These are phyloP conservation scores for Drosophila prosaltans DNA, from an alignment of 1,140 invertebrate species.

Conservation along the genomic window DNA sequence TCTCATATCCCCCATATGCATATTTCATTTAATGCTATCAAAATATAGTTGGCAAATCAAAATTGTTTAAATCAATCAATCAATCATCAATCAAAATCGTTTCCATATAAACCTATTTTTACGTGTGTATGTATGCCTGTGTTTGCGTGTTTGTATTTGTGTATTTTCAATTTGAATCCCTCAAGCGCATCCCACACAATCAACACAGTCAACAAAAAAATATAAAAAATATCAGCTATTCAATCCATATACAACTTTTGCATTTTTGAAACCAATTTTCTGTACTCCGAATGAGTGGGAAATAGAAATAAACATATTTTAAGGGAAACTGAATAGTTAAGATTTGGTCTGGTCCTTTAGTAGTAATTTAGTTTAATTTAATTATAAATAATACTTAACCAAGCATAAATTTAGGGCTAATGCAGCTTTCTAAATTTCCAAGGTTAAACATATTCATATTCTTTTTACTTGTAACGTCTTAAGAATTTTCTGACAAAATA, in stretches of 20 bases:
- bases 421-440: too few relatives aligned
- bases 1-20: not conserved
- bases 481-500: too few relatives aligned
- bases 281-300: not conserved
- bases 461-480: too few relatives aligned
- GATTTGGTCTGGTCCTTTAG: too few relatives aligned
- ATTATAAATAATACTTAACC: too few relatives aligned
- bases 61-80: too few relatives aligned
- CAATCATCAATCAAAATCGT: too few relatives aligned
- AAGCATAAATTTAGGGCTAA: too few relatives aligned
- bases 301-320: not conserved
- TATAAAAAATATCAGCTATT: not conserved
- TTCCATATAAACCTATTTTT: too few relatives aligned
- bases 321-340: too few relatives aligned
- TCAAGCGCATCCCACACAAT: constrained; percentile 11
- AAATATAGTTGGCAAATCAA: not conserved
- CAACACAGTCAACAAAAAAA: constrained; percentile 15
- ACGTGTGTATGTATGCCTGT: constrained; percentile 15
- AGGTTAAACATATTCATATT: too few relatives aligned
- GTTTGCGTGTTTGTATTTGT: constrained; percentile 22
- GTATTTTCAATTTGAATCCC: constrained; percentile 3
- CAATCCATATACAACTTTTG: not conserved
- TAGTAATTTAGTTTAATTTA: too few relatives aligned
- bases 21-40: not conserved
- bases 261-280: not conserved